Evolutionary conservation across 2,797 vertebrate genomes (phyloP), one percentile per base, ranked within the genome.

Genomic region (Acrossocheilus fasciatus): DNA sequence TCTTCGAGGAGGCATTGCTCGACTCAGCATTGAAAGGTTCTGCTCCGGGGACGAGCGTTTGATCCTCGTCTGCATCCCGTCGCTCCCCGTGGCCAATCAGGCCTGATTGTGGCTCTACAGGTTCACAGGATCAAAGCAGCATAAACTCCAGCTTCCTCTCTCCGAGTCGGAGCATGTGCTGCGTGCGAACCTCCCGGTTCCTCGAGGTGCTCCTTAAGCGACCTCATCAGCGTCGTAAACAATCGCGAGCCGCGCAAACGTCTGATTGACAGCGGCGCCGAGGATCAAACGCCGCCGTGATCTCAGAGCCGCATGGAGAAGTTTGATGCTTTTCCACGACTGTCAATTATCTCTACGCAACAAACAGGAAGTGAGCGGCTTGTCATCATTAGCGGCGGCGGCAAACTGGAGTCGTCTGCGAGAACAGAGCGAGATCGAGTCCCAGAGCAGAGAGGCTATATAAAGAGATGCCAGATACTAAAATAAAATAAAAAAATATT

Each of bases 21-120:
- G 75, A 93, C 93, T 91, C 91, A 88, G 91, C 89, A 85, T 89
- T 39, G 11, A 92, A 91, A 89, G 91, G 91, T 91, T 78, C 92
- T 85, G 64, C 88, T 82, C 34, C 84, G 80, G 87, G 87, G 82
- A 90, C 76, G 88, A 84, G 17, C 86, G 52, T 54, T 20, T 54
- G 52, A 20, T 54, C 18, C 52, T 54, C 18, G 23, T 23, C 54
- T 23, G 18, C 2, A 73, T 88, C 91, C 87, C 2, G n/a, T 87
- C 91, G 45, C 75, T 81, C 91, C 87, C 80, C 84, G 81, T 80
- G 90, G 86, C 89, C 91, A 94, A 94, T 95, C 93, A 92, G 83
- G 90, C 82, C 90, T 92, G 92, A 95, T 95, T 93, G 93, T 91
- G 81, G 89, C 91, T 91, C 89, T 92, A 90, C 90, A 93, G 90